Base-by-base conservation (phyloP, 2,888 invertebrate genomes). In the Lepidochrysops patricia region DNA sequence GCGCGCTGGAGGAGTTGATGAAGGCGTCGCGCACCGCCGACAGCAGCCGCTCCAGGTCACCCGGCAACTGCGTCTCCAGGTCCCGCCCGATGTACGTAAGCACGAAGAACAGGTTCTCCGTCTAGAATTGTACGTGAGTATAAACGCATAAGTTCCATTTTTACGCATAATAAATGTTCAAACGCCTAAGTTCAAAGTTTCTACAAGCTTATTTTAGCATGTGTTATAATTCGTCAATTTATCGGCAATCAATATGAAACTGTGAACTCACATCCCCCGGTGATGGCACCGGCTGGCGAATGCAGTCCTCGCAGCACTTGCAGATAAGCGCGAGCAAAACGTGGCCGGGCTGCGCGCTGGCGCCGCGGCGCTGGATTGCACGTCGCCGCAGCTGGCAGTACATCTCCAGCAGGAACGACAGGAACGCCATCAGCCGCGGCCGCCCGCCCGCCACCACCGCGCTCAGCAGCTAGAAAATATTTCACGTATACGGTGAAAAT, bases 321-420 rank as follows among this genome's bases (percentile, higher is more conserved):
- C 94, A 94, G 72, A 97, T 91, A 70, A 97, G 91, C 61, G 95
- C 94, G 62, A 97, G 92, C 71, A 97, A 89, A 67, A 95, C 94
- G 70, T 95, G 89, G 0, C 70, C 70, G 84, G 75, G 85, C 82
- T 74, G 84, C 80, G 68, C 83, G 80, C 74, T 84, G 72, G 82
- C 90, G 65, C 80, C 91, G 86, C 82, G 84, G 58, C 80, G 91
- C 79, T 85, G 93, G 86, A 78, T 92, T 79, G 77, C 91, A 66
- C 92, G 90, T 48, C 94, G 91, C 78, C 96, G 95, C 72, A 96
- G 83, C 91, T 96, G 95, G 77, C 95, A 94, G 83, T 96, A 96
- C 93, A 97, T 95, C 91, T 97, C 96, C 71, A 96, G 95, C 66
- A 97, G 90, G 90, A 96, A 96, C 80, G 94, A 94, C 91, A 97